Percentiles rank a stretch among this genome's conserved stretches.
Conservation (phyloP, 2,113 vertebrate species). For the Notarius lentiginosus region DNA sequence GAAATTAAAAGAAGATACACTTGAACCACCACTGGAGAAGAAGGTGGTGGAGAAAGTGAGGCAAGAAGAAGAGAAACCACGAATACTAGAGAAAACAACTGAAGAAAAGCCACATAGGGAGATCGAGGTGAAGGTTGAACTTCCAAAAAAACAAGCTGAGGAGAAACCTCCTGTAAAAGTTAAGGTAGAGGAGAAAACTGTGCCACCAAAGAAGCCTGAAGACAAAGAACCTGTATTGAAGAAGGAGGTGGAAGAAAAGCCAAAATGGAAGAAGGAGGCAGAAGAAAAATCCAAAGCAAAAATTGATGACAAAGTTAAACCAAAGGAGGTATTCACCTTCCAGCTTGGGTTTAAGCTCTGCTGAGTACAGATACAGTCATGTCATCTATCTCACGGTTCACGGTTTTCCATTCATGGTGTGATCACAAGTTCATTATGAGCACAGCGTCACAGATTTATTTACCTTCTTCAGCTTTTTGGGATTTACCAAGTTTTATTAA, state of each 20-base stretch:
- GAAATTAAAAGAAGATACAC: slow-evolving; percentile 8
- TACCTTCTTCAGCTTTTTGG: slow-evolving; percentile 36
- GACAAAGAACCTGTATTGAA: slow-evolving; percentile 36
- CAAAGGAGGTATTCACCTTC: slow-evolving; percentile 46
- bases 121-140: slow-evolving; percentile 18
- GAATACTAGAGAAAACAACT: neutral
- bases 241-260: slow-evolving; percentile 46
- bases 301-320: slow-evolving; percentile 34
- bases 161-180: slow-evolving; percentile 32
- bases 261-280: slow-evolving; percentile 42
- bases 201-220: slow-evolving; percentile 19
- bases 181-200: slow-evolving; percentile 45
- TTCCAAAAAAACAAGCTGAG: slow-evolving; percentile 40
- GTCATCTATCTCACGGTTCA: neutral
- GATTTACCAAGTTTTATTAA: neutral
- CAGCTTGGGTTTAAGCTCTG: neutral
- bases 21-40: neutral
- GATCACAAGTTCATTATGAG: slow-evolving; percentile 8
- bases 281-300: slow-evolving; percentile 43
- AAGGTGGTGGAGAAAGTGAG: slow-evolving; percentile 7
- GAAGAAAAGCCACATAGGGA: slow-evolving; percentile 32
- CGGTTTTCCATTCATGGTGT: neutral
- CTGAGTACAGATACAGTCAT: slow-evolving; percentile 12
- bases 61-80: slow-evolving; percentile 34
- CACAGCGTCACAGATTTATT: slow-evolving; percentile 6